Evolutionary conservation across 1,140 invertebrate genomes (phyloP), one percentile per base, ranked within the genome.

Genomic region (Lerema accius): DNA sequence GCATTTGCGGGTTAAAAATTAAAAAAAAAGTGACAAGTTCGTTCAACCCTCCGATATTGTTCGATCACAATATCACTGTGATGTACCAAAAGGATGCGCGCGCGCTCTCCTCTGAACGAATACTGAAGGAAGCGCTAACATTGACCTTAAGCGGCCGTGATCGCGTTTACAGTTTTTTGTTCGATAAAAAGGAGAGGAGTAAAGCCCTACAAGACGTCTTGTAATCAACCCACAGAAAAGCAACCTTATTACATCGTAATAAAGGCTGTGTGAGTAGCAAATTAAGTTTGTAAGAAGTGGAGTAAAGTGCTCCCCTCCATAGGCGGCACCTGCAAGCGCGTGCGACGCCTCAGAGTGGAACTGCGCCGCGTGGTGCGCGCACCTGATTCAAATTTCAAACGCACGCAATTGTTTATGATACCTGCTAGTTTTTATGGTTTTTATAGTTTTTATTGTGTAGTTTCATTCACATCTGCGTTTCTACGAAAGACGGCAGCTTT

Each of bases 81-180:
- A 73, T 48, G 67, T 73, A 72, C 82, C 63, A 68, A 63, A n/a
- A n/a, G n/a, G n/a, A n/a, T n/a, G 86, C 86, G 87, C 83, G 76
- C 83, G 84, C 84, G 84, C 67, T 84, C 83, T 84, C 85, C 82
- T 85, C 87, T 82, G 74, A 89, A 80, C 86, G 82, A 78, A 74
- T 78, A 90, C 87, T 90, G 87, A 90, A 90, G 87, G 87, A 90
- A 90, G 87, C 85, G 82, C 87, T 90, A 90, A 90, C 84, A 89
- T 90, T 90, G 87, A 90, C 87, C 87, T 90, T 90, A 90, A 84
- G 82, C 87, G 86, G 87, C 87, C 87, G 87, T 89, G 87, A 90
- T 90, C 87, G 87, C 87, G 82, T 90, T 90, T 90, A 90, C 87
- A 90, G 87, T 90, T 90, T 90, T 90, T 90, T 90, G 88, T 86